These are phyloP conservation scores for Drosophila eugracilis DNA, from an alignment of 1,140 invertebrate species.

Conservation along the genomic window DNA sequence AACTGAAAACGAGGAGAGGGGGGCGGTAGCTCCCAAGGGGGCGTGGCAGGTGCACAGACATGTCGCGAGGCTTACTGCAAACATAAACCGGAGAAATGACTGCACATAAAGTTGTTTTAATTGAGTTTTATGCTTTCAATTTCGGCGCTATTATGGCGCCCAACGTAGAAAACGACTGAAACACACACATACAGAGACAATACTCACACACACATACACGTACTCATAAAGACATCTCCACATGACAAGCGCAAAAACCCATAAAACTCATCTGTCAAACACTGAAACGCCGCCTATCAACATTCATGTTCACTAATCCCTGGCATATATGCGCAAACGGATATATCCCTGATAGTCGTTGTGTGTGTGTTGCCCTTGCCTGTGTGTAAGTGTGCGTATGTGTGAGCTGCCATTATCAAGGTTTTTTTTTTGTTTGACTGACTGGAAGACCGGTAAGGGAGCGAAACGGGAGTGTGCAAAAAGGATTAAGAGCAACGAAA, in stretches of 20 bases:
- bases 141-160: conserved; percentile 70
- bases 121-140: conserved; percentile 78
- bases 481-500: conserved; percentile 74
- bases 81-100: conserved; percentile 72
- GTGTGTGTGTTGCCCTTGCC: conserved; percentile 14
- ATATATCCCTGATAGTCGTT: conserved; percentile 44
- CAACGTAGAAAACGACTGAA: conserved; percentile 29
- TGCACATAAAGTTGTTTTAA: conserved; percentile 77
- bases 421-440: conserved; percentile 72
- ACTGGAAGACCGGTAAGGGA: conserved; percentile 22
- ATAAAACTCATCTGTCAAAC: conserved; percentile 79
- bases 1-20: background rate
- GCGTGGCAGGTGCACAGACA: conserved; percentile 61
- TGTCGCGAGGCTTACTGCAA: conserved; percentile 69
- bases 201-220: conserved; percentile 8
- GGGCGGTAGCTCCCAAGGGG: background rate
- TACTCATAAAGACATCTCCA: conserved; percentile 39
- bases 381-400: conserved; percentile 15
- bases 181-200: conserved; percentile 11
- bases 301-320: conserved; percentile 78
- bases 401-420: conserved; percentile 71
- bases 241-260: conserved; percentile 65
- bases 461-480: conserved; percentile 53
- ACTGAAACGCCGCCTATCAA: conserved; percentile 75
- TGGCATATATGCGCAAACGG: conserved; percentile 78